These are phyloP conservation scores for Eclectus roratus DNA, from an alignment of 2,113 vertebrate species.

Conservation along the genomic window DNA sequence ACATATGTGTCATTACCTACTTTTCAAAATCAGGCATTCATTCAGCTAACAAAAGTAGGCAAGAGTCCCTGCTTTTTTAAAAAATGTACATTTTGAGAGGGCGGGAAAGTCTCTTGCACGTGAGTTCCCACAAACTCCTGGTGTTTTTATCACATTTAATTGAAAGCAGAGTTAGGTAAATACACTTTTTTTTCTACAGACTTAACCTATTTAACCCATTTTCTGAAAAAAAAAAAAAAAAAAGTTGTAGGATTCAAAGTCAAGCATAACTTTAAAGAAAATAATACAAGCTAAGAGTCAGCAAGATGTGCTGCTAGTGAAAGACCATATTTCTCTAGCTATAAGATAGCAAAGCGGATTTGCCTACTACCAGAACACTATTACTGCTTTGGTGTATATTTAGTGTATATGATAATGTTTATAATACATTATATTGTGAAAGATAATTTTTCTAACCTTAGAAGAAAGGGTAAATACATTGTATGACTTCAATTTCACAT, in stretches of 20 bases:
- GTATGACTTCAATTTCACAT: neutral
- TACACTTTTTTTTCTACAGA: neutral
- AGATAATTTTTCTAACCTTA: neutral
- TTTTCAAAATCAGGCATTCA: neutral
- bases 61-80: neutral
- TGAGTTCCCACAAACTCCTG: neutral
- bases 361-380: neutral
- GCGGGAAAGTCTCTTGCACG: neutral
- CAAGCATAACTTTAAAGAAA: neutral
- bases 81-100: neutral
- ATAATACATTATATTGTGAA: neutral
- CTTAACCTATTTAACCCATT: neutral
- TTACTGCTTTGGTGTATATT: neutral
- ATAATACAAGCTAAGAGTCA: neutral
- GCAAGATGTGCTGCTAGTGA: neutral
- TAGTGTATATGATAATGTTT: neutral
- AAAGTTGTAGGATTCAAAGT: neutral
- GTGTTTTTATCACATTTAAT: neutral
- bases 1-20: neutral
- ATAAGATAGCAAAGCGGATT: neutral
- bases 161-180: neutral
- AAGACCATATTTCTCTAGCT: neutral
- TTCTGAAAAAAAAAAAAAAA: neutral
- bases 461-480: neutral
- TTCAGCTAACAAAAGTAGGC: neutral